Evolutionary conservation across 2,113 vertebrate genomes (phyloP).

Genomic region (Electrona antarctica): DNA sequence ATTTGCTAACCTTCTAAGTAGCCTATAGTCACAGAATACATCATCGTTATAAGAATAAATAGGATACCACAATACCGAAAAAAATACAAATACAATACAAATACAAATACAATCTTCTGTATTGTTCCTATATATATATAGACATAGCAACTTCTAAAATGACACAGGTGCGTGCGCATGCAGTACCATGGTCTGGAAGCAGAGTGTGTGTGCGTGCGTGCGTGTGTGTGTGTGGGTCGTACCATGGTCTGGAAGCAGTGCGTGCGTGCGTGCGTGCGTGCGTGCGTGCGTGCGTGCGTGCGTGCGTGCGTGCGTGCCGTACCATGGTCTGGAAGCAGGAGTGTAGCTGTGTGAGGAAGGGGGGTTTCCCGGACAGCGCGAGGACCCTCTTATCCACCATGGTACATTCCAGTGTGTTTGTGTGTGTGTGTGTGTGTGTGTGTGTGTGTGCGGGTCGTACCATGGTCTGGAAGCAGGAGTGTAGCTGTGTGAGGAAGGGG

Average conservation of each 20-base stretch:
- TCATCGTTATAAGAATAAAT: too few species aligned
- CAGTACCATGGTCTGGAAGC: too few species aligned
- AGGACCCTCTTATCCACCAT: conserved; percentile 95
- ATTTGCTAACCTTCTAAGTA: too few species aligned
- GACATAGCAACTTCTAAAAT: too few species aligned
- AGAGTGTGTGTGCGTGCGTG: background rate
- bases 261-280: conserved; percentile 6
- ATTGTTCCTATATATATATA: too few species aligned
- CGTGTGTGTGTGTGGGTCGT: conserved; percentile 1
- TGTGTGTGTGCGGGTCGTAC: conserved; percentile 13
- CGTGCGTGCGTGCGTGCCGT: background rate
- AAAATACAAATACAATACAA: too few species aligned
- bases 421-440: too few species aligned
- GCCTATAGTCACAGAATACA: too few species aligned
- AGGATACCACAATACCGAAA: too few species aligned
- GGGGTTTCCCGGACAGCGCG: conserved; percentile 78
- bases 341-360: conserved; percentile 77
- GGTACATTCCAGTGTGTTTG: conserved; percentile 85
- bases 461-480: conserved; percentile 82
- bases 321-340: conserved; percentile 15
- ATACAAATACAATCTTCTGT: too few species aligned
- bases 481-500: conserved; percentile 81
- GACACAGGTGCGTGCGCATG: too few species aligned
- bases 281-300: conserved; percentile 18
- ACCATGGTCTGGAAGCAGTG: background rate